A percentile compares a stretch with the other conserved stretches of the same genome.
Conservation (phyloP, 1,140 invertebrate species). For the Zelostemma sp. region DNA sequence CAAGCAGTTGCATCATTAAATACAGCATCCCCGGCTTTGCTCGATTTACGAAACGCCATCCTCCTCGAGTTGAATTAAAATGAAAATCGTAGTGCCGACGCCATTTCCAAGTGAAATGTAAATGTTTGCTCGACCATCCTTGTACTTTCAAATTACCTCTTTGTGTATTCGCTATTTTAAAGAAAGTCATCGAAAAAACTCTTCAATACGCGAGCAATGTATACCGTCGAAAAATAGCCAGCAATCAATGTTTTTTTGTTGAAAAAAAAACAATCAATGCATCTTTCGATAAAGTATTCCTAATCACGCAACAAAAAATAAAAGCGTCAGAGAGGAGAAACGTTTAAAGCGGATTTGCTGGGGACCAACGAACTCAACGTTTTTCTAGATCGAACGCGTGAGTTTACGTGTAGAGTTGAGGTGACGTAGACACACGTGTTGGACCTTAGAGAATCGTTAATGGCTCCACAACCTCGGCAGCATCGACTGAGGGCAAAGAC, state of each 20-base stretch:
- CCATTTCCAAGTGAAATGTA: conserved; percentile 19
- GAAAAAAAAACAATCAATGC: too few species aligned
- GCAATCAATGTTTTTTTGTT: too few species aligned
- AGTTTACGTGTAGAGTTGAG: conserved; percentile 68
- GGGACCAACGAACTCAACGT: conserved; percentile 19
- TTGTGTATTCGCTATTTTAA: conserved; percentile 19
- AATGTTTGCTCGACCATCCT: conserved; percentile 25
- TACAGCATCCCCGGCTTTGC: neutral
- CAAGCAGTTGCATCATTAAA: neutral
- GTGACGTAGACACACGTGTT: conserved; percentile 70
- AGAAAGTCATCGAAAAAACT: conserved; percentile 8
- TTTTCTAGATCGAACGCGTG: conserved; percentile 70
- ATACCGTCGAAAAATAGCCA: too few species aligned
- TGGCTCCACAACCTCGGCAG: conserved; percentile 6
- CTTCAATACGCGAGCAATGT: too few species aligned
- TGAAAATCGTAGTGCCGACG: conserved; percentile 9
- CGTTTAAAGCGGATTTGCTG: neutral
- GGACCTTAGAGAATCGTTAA: conserved; percentile 66
- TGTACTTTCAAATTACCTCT: conserved; percentile 31
- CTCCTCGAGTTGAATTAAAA: conserved; percentile 24
- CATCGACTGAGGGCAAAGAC: neutral
- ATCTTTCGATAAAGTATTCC: too few species aligned
- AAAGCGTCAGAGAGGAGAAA: neutral
- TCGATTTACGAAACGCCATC: neutral
- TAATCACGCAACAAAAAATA: too few species aligned